Evolutionary conservation across 2,113 vertebrate species (phyloP).

Genomic region (Psammodynastes pulverulentus): DNA sequence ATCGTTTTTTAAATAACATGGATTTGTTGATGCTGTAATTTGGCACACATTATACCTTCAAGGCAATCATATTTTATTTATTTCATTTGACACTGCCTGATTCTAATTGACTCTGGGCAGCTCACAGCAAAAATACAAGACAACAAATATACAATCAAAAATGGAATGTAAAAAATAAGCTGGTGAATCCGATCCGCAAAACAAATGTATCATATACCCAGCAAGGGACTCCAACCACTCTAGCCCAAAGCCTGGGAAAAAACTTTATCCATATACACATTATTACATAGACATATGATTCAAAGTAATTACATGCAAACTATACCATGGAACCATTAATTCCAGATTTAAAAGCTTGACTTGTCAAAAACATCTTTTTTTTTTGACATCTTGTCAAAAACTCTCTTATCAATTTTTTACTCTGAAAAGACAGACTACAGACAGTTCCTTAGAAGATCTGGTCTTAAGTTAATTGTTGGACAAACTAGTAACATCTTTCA

Average conservation of each 20-base stretch:
- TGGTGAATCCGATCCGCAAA: not conserved
- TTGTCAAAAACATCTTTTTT: not conserved
- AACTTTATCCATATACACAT: not conserved
- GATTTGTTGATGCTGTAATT: not conserved
- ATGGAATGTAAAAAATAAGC: not conserved
- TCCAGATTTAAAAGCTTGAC: not conserved
- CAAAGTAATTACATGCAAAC: not conserved
- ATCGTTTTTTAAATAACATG: not conserved
- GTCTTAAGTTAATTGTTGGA: not conserved
- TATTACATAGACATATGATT: not conserved
- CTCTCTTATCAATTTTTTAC: not conserved
- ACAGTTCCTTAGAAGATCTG: not conserved
- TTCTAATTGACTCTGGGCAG: not conserved
- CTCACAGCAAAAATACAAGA: not conserved
- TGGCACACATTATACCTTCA: not conserved
- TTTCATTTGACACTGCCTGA: not conserved
- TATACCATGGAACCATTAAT: not conserved
- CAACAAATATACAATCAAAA: not conserved
- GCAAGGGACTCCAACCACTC: not conserved
- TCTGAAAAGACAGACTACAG: not conserved
- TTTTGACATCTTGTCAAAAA: no score
- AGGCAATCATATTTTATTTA: not conserved
- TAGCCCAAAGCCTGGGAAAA: not conserved
- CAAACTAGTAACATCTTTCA: not conserved
- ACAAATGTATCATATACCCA: not conserved